phyloP scores from a whole-genome alignment of 2,888 invertebrate genomes.

The Epinotia bilunana region DNA sequence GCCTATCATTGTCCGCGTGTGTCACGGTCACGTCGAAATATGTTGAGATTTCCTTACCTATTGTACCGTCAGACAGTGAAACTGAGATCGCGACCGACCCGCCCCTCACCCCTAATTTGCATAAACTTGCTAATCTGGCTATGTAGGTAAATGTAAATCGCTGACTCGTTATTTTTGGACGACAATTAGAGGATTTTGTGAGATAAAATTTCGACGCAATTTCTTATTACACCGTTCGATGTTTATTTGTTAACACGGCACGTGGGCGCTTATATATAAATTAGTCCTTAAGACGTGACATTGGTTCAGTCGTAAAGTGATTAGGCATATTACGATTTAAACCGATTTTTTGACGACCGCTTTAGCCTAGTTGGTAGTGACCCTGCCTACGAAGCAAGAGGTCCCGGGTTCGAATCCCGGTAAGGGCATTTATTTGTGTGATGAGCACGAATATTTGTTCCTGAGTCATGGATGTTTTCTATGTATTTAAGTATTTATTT shows the following conservation, averaged over 20 bases:
- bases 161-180: not conserved
- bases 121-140: not conserved
- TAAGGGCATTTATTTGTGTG: too few relatives aligned
- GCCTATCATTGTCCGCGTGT: not conserved
- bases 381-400: too few relatives aligned
- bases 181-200: not conserved
- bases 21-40: not conserved
- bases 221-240: not conserved
- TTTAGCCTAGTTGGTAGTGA: too few relatives aligned
- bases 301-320: not conserved
- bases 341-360: too few relatives aligned
- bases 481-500: too few relatives aligned
- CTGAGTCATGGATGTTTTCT: too few relatives aligned
- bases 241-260: not conserved
- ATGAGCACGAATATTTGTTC: too few relatives aligned
- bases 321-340: too few relatives aligned
- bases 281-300: constrained; percentile 2
- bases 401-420: too few relatives aligned
- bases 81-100: not conserved
- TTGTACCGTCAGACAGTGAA: not conserved
- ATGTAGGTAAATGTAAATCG: not conserved
- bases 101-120: not conserved
- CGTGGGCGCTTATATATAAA: constrained; percentile 9
- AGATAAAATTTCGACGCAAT: not conserved
- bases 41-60: not conserved